Base-by-base conservation (phyloP, 2,888 invertebrate genomes). In the Conchocele bisecta region DNA sequence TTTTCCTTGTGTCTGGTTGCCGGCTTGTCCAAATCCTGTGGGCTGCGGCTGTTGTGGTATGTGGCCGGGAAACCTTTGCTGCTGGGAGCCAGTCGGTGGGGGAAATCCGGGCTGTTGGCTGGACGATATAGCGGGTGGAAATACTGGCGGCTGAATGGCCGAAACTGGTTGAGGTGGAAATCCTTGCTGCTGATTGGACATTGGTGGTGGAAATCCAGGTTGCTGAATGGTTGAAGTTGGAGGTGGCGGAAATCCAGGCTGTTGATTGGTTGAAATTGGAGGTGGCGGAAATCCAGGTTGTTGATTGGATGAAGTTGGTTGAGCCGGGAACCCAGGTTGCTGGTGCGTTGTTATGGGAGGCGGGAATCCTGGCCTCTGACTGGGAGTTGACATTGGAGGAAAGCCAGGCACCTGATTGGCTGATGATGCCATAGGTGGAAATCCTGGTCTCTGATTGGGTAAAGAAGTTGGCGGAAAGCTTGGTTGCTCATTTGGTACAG, bases 271-370 rank as follows among this genome's bases (percentile, higher is more conserved):
- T 22, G 73, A 60, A 46, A 53, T 11, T 29, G 59, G 61, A 39
- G 61, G 60, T 29, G 67, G 60, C 22, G 69, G 56, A 57, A 71
- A 53, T 46, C 71, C 68, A 48, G 60, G 70, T 33, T 63, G 60
- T 29, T 67, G 70, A 53, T 42, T 64, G 22, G 58, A 22, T 41
- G 70, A 58, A 50, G 59, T n/a, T 31, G 66, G 58, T 22, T 57
- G 50, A 20, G 71, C 57, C 46, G 65, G 61, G 58, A 74, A 63
- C 37, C 73, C 70, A 33, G 51, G 72, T 31, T 59, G 64, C 13
- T 57, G 53, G 42, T n/a, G 51, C 11, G 37, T 11, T 37, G 64
- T 42, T 44, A 48, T 6, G 37, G 61, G 39, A 41, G 66, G 29
- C 28, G 54, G 57, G 50, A 70, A 53, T 33, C 69, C 64, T 39